A percentile compares a stretch with the other conserved stretches of the same genome.
Conservation (phyloP, 2,888 invertebrate genomes). For the Lycaena phlaeas region DNA sequence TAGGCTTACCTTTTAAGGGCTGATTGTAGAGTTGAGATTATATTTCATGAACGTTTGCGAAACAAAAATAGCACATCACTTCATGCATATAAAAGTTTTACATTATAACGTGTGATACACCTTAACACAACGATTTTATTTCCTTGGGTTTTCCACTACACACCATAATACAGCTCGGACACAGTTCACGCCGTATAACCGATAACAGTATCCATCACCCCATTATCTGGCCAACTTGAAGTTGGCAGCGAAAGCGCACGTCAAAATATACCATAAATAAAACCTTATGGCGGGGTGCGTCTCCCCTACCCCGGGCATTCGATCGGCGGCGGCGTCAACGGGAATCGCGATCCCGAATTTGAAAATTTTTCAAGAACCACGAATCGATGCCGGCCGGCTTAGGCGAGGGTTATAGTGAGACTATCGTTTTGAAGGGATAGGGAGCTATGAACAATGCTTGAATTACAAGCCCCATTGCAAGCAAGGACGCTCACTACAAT, state of each 20-base stretch:
- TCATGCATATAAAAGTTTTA: neutral
- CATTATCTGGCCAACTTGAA: conserved; percentile 62
- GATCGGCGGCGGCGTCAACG: conserved; percentile 33
- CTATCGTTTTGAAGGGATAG: conserved; percentile 33
- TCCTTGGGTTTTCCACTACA: conserved; percentile 40
- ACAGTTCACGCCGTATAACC: conserved; percentile 57
- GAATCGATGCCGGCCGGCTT: conserved; percentile 38
- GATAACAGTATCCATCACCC: conserved; percentile 72
- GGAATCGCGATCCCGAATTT: conserved; percentile 33
- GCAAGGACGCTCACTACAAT: no score
- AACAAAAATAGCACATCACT: conserved; percentile 26
- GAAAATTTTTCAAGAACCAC: conserved; percentile 27
- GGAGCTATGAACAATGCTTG: conserved; percentile 45
- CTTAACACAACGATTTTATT: conserved; percentile 5
- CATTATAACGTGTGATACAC: neutral
- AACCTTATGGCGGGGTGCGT: conserved; percentile 50
- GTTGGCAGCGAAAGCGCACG: conserved; percentile 61
- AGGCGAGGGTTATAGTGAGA: conserved; percentile 34
- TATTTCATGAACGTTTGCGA: neutral
- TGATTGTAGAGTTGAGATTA: neutral
- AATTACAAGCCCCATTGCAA: no score
- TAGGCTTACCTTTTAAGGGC: conserved; percentile 5
- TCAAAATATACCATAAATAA: conserved; percentile 72
- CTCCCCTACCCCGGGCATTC: conserved; percentile 39
- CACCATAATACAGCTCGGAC: conserved; percentile 48